Conservation (phyloP, 2,113 vertebrate genomes). For the Strix uralensis region DNA sequence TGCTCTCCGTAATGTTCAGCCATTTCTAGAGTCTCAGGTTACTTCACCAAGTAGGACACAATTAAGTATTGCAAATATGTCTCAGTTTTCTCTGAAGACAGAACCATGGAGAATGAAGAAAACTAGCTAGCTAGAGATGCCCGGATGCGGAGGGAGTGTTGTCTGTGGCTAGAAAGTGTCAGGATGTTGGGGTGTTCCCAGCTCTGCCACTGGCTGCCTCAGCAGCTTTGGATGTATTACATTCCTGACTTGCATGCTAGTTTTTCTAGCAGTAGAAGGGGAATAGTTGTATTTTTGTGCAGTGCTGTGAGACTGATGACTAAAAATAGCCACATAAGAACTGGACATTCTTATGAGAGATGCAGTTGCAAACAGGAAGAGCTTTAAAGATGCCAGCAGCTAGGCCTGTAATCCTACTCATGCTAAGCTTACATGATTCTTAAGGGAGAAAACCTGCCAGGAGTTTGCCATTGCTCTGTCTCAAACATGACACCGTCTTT, state of each 20-base stretch:
- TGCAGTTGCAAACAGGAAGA: constrained; percentile 44
- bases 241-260: not conserved
- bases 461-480: not conserved
- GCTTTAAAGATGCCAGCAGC: constrained; percentile 35
- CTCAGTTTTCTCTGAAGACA: not conserved
- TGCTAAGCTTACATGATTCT: not conserved
- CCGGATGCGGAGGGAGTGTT: not conserved
- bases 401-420: constrained; percentile 37
- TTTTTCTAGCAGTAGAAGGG: not conserved
- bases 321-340: not conserved
- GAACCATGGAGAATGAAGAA: not conserved
- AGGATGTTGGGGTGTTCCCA: not conserved
- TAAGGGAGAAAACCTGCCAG: not conserved
- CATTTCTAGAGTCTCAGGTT: not conserved
- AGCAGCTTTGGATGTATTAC: not conserved
- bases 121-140: not conserved
- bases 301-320: not conserved
- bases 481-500: not conserved
- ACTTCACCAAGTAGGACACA: not conserved
- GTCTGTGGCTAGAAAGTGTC: not conserved
- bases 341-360: not conserved
- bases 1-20: not conserved
- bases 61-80: not conserved
- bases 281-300: not conserved
- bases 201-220: not conserved